phyloP scores from a whole-genome alignment of 2,113 vertebrate species.

The Eidolon helvum region DNA sequence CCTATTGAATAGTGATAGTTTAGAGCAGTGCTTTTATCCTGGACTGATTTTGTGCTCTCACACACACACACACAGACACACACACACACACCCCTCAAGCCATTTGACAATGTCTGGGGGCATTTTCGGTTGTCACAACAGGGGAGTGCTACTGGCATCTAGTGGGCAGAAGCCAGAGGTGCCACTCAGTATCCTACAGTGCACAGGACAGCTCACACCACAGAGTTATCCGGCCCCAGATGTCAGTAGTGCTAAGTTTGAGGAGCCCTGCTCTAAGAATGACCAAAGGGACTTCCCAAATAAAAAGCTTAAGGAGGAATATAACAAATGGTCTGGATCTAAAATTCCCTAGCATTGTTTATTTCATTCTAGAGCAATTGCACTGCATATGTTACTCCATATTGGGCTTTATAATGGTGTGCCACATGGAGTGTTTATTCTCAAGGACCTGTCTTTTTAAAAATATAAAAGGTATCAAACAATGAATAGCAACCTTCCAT shows the following conservation, averaged over 20 bases:
- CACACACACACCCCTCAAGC: neutral
- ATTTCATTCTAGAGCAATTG: neutral
- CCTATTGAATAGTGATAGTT: neutral
- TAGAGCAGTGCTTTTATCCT: neutral
- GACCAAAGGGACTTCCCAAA: neutral
- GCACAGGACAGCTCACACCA: neutral
- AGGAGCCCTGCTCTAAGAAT: neutral
- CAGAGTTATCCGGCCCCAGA: too few species aligned
- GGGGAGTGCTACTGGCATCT: neutral
- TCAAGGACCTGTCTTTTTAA: neutral
- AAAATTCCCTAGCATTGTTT: neutral
- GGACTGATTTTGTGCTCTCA: neutral
- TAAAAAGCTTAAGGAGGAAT: neutral
- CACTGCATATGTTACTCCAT: accelerated
- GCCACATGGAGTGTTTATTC: accelerated
- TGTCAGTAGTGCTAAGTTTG: neutral
- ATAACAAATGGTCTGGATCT: neutral
- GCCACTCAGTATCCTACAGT: accelerated
- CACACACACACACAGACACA: too few species aligned
- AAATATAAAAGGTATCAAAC: neutral
- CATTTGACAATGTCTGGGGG: too few species aligned
- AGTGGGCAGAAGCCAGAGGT: neutral
- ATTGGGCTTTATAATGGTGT: neutral
- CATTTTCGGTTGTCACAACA: neutral
- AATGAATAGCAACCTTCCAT: neutral